Evolutionary conservation across 1,140 invertebrate genomes (phyloP).

Genomic region (Aphaenogaster rudis): DNA sequence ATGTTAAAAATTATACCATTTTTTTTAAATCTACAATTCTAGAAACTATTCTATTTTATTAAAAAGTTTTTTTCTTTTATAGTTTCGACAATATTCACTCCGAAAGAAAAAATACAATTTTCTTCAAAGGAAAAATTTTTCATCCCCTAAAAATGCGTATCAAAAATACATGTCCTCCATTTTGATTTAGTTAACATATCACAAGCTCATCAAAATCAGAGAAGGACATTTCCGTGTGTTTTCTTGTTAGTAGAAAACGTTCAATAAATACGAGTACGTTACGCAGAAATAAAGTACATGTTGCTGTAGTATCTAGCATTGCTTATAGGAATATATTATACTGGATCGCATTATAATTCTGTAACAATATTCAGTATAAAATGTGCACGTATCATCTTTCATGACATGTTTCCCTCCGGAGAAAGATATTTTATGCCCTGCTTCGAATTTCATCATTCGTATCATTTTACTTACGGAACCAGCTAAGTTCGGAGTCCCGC

Average conservation of each 20-base stretch:
- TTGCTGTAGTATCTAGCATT: neutral
- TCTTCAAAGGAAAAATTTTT: neutral
- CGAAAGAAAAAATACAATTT: too few species aligned
- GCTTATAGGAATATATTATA: neutral
- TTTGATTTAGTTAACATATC: neutral
- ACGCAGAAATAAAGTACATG: neutral
- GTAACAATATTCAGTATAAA: neutral
- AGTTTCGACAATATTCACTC: too few species aligned
- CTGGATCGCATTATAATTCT: neutral
- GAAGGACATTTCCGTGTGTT: neutral
- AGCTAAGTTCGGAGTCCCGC: neutral
- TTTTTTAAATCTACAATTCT: too few species aligned
- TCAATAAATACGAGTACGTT: too few species aligned
- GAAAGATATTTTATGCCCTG: constrained; percentile 25
- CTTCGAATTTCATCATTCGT: constrained; percentile 36
- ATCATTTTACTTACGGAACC: constrained; percentile 29
- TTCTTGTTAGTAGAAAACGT: too few species aligned
- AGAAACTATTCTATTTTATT: too few species aligned
- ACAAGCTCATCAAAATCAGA: neutral
- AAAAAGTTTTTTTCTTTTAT: too few species aligned
- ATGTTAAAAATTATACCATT: too few species aligned
- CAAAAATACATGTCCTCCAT: neutral
- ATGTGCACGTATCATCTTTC: neutral
- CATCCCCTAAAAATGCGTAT: neutral
- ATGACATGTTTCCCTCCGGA: neutral